These are phyloP conservation scores for Caenorhabditis drosophilae DNA, from an alignment of 2,888 invertebrate genomes.

Conservation along the genomic window DNA sequence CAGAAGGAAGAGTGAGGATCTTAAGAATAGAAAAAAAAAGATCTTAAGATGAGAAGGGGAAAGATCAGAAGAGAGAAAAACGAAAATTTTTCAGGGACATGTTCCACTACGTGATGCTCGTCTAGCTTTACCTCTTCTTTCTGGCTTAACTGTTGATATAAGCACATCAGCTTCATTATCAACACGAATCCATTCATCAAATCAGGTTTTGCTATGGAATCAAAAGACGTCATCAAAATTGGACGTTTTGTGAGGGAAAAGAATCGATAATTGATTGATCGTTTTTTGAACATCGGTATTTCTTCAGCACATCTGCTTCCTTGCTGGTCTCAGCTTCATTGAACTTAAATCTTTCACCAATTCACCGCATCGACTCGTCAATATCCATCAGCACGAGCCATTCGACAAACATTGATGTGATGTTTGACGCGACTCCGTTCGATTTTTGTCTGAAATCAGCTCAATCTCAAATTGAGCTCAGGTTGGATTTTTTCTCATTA, in stretches of 20 bases:
- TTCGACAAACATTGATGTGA: conserved; percentile 20
- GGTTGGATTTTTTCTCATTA: conserved; percentile 4
- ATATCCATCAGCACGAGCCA: conserved; percentile 18
- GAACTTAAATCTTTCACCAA: conserved; percentile 5
- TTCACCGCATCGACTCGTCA: conserved; percentile 21
- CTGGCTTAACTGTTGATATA: conserved; percentile 45
- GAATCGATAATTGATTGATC: neutral
- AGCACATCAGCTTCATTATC: conserved; percentile 31
- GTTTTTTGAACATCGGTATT: conserved; percentile 1
- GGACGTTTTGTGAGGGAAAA: conserved; percentile 33
- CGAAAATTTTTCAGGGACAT: conserved; percentile 26
- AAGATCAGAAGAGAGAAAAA: no score
- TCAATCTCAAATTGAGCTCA: conserved; percentile 18
- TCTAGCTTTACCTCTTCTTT: conserved; percentile 38
- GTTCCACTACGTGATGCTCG: conserved; percentile 32
- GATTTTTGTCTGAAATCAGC: conserved; percentile 28
- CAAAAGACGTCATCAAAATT: conserved; percentile 30
- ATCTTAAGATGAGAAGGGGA: no score
- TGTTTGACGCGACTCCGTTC: conserved; percentile 22
- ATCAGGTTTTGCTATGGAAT: conserved; percentile 46
- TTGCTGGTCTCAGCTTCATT: conserved; percentile 24
- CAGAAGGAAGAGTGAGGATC: no score
- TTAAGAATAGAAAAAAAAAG: neutral
- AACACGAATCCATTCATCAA: conserved; percentile 31
- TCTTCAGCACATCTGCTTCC: conserved; percentile 31